These are phyloP conservation scores for Heterocephalus glaber DNA, from an alignment of 2,113 vertebrate species.

Conservation along the genomic window DNA sequence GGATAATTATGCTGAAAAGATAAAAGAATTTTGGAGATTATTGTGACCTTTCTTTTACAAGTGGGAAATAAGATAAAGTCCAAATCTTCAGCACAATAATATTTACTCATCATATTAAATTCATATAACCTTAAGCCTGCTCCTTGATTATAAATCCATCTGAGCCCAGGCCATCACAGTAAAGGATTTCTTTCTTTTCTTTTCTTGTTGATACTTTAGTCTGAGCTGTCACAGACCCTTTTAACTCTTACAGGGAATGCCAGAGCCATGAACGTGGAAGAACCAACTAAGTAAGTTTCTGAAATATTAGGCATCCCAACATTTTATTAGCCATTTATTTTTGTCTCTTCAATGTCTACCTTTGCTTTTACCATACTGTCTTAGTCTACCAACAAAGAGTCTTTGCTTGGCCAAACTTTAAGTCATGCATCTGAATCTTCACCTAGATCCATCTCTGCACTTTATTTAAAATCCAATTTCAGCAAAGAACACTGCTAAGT, in stretches of 20 bases:
- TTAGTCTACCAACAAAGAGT: neutral
- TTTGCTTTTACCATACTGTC: neutral
- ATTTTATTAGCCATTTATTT: neutral
- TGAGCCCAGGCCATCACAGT: constrained; percentile 1
- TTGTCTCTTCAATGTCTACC: neutral
- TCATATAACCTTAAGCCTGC: constrained; percentile 76
- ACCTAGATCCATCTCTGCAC: neutral
- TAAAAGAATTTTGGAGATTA: constrained; percentile 75
- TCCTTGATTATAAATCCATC: constrained; percentile 67
- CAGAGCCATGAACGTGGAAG: neutral
- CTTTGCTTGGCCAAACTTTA: neutral
- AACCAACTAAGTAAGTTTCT: neutral
- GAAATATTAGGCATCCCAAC: neutral
- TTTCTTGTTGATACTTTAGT: constrained; percentile 51
- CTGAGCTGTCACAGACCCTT: neutral
- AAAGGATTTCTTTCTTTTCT: constrained; percentile 49
- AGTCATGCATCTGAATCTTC: neutral
- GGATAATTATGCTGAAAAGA: constrained; percentile 74
- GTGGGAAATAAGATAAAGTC: constrained; percentile 76
- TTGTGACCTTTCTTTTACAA: constrained; percentile 77
- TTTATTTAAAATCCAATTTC: neutral
- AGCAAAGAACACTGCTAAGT: neutral
- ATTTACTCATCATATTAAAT: constrained; percentile 80
- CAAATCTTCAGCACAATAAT: constrained; percentile 73
- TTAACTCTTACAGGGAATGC: constrained; percentile 42